These are phyloP conservation scores for Huso huso DNA, from an alignment of 2,797 vertebrate genomes.

Conservation along the genomic window DNA sequence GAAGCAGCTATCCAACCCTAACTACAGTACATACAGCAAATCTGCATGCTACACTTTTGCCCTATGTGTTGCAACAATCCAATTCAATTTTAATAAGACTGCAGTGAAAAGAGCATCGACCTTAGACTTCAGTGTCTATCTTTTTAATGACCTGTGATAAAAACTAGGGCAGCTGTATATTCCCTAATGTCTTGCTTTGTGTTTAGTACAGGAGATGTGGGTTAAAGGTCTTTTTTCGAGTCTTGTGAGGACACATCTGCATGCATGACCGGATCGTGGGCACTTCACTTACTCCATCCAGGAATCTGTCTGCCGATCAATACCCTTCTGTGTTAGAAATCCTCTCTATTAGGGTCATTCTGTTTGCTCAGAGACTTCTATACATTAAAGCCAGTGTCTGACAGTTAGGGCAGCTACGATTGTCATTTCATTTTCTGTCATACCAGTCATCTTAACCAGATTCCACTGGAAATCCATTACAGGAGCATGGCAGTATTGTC, in stretches of 20 bases:
- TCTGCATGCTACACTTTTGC: neutral
- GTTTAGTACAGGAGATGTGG: conserved; percentile 9
- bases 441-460: too few relatives aligned
- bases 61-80: neutral
- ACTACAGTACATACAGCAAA: too few relatives aligned
- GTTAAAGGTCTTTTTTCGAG: conserved; percentile 11
- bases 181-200: neutral
- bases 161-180: neutral
- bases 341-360: too few relatives aligned
- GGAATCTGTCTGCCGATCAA: neutral
- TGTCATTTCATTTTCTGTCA: too few relatives aligned
- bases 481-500: too few relatives aligned
- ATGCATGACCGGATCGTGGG: conserved; percentile 6
- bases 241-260: conserved; percentile 3
- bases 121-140: conserved; percentile 7
- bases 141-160: conserved; percentile 11
- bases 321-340: too few relatives aligned
- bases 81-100: conserved; percentile 2
- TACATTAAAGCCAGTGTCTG: too few relatives aligned
- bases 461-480: too few relatives aligned
- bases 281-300: neutral
- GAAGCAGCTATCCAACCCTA: too few relatives aligned
- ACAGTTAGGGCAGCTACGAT: too few relatives aligned
- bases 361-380: too few relatives aligned
- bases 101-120: neutral